Conservation (phyloP, 2,113 vertebrate species). For the Crocuta crocuta region DNA sequence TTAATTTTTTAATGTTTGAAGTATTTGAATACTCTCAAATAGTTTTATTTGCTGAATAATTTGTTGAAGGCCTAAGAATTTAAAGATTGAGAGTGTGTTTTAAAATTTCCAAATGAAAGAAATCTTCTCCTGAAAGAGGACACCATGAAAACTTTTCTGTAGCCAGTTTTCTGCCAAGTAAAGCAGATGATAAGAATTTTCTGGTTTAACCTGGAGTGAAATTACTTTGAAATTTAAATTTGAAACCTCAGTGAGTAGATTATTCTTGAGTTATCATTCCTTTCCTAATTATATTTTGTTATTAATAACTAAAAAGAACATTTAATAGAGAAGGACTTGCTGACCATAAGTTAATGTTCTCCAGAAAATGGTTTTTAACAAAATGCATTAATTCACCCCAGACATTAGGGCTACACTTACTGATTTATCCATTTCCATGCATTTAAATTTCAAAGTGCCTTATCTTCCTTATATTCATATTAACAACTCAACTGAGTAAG, state of each 20-base stretch:
- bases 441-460: constrained; percentile 31
- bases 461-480: constrained; percentile 14
- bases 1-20: constrained; percentile 17
- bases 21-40: neutral
- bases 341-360: constrained; percentile 8
- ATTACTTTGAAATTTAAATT: constrained; percentile 53
- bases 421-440: constrained; percentile 7
- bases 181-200: constrained; percentile 39
- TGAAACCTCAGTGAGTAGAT: constrained; percentile 1
- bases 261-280: constrained; percentile 25
- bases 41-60: constrained; percentile 51
- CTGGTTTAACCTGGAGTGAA: constrained; percentile 15
- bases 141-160: constrained; percentile 10
- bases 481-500: constrained; percentile 22
- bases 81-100: constrained; percentile 14
- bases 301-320: constrained; percentile 35
- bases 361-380: constrained; percentile 33
- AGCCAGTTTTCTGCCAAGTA: constrained; percentile 16
- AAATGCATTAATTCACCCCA: constrained; percentile 33
- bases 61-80: constrained; percentile 5
- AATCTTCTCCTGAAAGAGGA: constrained; percentile 20
- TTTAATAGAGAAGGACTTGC: neutral
- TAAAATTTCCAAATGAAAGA: constrained; percentile 33
- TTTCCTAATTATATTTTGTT: constrained; percentile 52
- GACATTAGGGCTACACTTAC: neutral